Base-by-base conservation (phyloP, 2,797 vertebrate species). In the Myoxocephalus aenaeus region DNA sequence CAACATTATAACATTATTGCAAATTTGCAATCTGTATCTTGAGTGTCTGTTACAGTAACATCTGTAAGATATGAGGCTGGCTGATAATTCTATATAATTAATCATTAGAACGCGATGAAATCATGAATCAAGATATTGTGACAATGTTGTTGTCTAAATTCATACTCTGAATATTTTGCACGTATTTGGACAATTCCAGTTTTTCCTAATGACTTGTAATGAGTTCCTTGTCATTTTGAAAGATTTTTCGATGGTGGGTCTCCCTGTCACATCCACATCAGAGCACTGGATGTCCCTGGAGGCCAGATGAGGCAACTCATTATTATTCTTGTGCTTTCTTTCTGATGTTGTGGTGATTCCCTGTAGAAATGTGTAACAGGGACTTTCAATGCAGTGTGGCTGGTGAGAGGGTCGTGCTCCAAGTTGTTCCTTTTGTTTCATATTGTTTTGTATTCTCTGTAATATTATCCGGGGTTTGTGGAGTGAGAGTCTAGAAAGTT, bases 321-420 rank as follows among this genome's bases (percentile, higher is more conserved):
- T 85, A 76, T 82, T 78, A 78, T 83, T 65, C 32, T 67, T 25
- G 15, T 77, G 66, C 56, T 63, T 72, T 73, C 44, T 44, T 51
- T 81, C 64, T 77, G 68, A 76, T 80, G 80, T 76, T 62, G 65
- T 44, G 27, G 36, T 34, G 61, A 77, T 25, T 81, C 79, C 84
- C 74, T 54, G 74, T 54, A 69, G 74, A 75, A 53, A 72, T 48
- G 1, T 53, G 65, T 42, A 7, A 53, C 42, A 34, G 29, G 62
- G 53, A 79, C 77, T 62, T 70, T 72, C 66, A 67, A 46, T 59
- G 58, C 29, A 48, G 72, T 51, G 54, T 63, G 46, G 53, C 70
- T 34, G 34, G 34, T 27, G 1, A 54, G 57, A 34, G 14, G 48
- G n/a, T 29, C 29, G 7, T 48, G 18, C 46, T 0, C 61, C 15